Evolutionary conservation across 2,888 invertebrate genomes (phyloP).

Genomic region (Rhopalosiphum nymphaeae): DNA sequence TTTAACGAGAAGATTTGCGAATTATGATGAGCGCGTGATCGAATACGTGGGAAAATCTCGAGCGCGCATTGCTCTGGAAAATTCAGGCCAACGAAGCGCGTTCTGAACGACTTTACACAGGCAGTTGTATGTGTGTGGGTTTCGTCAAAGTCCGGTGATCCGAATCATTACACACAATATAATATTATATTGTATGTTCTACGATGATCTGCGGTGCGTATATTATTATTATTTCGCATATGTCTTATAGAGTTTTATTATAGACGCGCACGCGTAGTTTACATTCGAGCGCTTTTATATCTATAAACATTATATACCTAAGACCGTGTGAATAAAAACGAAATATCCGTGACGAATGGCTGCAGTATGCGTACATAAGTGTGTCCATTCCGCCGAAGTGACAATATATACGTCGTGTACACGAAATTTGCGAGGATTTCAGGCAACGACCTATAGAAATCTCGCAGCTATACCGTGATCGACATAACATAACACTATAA

Average conservation of each 20-base stretch:
- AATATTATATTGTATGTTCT: neutral
- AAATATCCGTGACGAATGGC: constrained; percentile 35
- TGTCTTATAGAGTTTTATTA: neutral
- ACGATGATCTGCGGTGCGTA: neutral
- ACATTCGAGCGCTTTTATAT: neutral
- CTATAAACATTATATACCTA: neutral
- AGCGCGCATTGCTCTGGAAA: constrained; percentile 17
- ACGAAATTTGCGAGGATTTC: constrained; percentile 13
- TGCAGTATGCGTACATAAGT: neutral
- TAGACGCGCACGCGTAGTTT: constrained; percentile 19
- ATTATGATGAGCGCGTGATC: neutral
- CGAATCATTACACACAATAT: neutral
- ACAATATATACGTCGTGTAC: neutral
- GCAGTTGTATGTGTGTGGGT: neutral
- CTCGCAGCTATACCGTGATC: neutral
- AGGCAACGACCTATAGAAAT: constrained; percentile 23
- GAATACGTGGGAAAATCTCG: constrained; percentile 29
- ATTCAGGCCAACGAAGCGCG: constrained; percentile 34
- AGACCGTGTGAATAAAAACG: constrained; percentile 49
- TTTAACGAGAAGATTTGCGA: neutral
- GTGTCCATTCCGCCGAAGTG: neutral
- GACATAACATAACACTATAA: neutral
- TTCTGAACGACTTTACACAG: constrained; percentile 1
- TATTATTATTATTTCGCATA: neutral
- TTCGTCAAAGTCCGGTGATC: constrained; percentile 13